Conservation (phyloP, 1,140 invertebrate species). For the Bombus polaris region DNA sequence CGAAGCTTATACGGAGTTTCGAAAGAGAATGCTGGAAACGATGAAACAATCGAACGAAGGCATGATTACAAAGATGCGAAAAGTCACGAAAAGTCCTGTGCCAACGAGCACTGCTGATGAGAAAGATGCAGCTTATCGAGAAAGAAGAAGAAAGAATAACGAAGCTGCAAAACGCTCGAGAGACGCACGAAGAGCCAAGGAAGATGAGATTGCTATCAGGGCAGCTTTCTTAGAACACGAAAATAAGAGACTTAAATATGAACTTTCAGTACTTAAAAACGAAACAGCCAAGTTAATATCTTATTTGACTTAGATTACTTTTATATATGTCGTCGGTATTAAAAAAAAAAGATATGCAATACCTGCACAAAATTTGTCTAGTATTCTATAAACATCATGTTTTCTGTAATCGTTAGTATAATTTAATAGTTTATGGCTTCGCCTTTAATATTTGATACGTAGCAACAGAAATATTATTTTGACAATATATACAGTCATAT, state of each 20-base stretch:
- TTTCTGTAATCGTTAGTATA: no score
- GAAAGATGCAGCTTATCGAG: constrained; percentile 93
- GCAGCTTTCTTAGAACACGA: constrained; percentile 94
- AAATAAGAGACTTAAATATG: constrained; percentile 86
- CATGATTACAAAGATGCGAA: constrained; percentile 87
- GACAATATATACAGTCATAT: no score
- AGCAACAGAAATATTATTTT: no score
- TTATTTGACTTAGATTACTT: constrained; percentile 68
- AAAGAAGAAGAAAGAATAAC: constrained; percentile 95
- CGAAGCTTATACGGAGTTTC: constrained; percentile 87
- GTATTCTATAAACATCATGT: no score
- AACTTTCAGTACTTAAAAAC: constrained; percentile 84
- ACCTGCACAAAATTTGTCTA: no score
- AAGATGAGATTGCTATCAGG: constrained; percentile 95
- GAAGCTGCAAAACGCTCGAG: constrained; percentile 97
- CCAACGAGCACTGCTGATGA: constrained; percentile 77
- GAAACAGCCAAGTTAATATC: constrained; percentile 85
- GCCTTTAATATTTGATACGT: not conserved
- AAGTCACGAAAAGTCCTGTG: constrained; percentile 74
- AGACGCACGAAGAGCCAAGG: constrained; percentile 94
- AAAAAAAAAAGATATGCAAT: fast-evolving
- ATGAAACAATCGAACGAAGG: constrained; percentile 85
- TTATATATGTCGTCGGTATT: not conserved
- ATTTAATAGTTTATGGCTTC: no score
- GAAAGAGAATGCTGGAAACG: constrained; percentile 86